Conservation (phyloP, 2,888 invertebrate genomes). For the Geotrupes spiniger region DNA sequence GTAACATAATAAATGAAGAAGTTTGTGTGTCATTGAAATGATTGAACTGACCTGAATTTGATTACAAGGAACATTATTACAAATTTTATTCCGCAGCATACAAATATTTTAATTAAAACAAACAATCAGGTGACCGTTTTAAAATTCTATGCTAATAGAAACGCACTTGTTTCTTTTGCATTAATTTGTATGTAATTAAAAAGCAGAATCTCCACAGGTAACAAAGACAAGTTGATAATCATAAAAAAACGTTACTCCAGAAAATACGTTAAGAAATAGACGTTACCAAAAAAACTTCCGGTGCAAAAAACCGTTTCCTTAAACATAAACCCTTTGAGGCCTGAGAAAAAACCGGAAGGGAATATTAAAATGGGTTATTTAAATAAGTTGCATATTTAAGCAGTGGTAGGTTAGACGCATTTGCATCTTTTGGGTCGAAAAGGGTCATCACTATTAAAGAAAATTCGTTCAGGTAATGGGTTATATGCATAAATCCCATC, state of each 20-base stretch:
- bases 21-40: no score
- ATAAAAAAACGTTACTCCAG: slow-evolving; percentile 8
- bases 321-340: slow-evolving; percentile 11
- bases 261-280: slow-evolving; percentile 8
- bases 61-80: no score
- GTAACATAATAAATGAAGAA: no score
- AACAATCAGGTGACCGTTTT: no score
- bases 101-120: no score
- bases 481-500: slow-evolving; percentile 25
- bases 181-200: no score
- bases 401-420: slow-evolving; percentile 43
- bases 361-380: slow-evolving; percentile 22
- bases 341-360: slow-evolving; percentile 26
- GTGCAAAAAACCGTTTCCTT: slow-evolving; percentile 30
- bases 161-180: no score
- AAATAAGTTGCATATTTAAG: slow-evolving; percentile 49
- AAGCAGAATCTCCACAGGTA: no score
- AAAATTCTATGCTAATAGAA: no score
- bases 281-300: slow-evolving; percentile 3
- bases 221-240: no score
- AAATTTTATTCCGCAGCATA: no score
- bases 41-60: no score
- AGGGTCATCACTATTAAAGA: slow-evolving; percentile 47
- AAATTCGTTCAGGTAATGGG: slow-evolving; percentile 42
- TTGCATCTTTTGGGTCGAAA: slow-evolving; percentile 46